A percentile compares a stretch with the other conserved stretches of the same genome.
Evolutionary conservation across 2,797 vertebrate species (phyloP).

Genomic region (Pelochelys cantorii): DNA sequence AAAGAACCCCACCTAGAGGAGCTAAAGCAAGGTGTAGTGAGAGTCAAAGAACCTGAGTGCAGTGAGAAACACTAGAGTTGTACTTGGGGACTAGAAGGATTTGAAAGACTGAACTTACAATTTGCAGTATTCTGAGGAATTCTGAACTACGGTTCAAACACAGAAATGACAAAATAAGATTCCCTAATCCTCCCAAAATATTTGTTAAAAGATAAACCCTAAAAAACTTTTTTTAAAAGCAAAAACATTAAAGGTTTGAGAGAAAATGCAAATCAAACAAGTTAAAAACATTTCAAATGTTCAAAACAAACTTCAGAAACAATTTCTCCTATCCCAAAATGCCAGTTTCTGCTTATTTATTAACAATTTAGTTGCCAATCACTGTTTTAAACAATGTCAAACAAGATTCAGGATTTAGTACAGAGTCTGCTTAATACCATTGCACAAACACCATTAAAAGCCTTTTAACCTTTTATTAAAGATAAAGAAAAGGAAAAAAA

Average conservation of each 20-base stretch:
- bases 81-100: too few species aligned
- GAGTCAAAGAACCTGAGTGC: too few species aligned
- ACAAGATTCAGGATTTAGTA: not conserved
- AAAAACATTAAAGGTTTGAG: not conserved
- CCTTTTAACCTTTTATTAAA: not conserved
- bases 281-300: not conserved
- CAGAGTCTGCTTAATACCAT: not conserved
- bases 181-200: not conserved
- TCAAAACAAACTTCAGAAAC: not conserved
- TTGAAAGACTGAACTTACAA: too few species aligned
- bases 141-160: not conserved
- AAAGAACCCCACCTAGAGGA: too few species aligned
- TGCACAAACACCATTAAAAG: not conserved
- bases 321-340: not conserved
- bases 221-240: not conserved
- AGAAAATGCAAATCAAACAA: not conserved
- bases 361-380: not conserved
- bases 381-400: not conserved
- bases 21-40: too few species aligned
- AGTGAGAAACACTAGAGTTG: too few species aligned
- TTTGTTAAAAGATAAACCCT: not conserved
- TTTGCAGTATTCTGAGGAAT: too few species aligned
- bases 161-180: not conserved
- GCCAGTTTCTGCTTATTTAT: not conserved
- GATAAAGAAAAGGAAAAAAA: not conserved